A percentile compares a stretch with the other conserved stretches of the same genome.
Evolutionary conservation across 2,797 vertebrate species (phyloP).

Genomic region (Valencia hispanica): DNA sequence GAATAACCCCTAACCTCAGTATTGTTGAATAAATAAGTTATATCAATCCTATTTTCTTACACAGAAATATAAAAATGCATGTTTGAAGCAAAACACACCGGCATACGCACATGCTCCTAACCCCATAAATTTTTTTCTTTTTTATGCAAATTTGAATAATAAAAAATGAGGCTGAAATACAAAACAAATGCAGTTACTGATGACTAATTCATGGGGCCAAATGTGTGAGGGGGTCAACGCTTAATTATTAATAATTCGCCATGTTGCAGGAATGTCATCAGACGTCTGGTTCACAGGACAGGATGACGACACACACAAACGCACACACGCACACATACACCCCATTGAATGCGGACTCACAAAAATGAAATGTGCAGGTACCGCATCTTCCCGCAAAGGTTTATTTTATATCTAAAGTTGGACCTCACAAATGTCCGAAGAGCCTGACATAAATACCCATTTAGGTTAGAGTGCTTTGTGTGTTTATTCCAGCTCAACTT

Average conservation of each 20-base stretch:
- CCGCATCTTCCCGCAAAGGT: background rate
- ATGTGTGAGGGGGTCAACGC: slow-evolving; percentile 71
- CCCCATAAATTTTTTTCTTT: slow-evolving; percentile 7
- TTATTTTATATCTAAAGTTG: background rate
- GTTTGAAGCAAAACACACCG: background rate
- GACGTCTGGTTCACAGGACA: slow-evolving; percentile 29
- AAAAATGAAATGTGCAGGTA: background rate
- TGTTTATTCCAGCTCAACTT: background rate
- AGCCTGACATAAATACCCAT: background rate
- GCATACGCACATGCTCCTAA: background rate
- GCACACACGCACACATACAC: background rate
- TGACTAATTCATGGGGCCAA: slow-evolving; percentile 74
- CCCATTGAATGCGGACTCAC: background rate
- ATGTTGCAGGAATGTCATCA: slow-evolving; percentile 75
- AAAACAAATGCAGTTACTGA: slow-evolving; percentile 58
- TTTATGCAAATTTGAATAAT: slow-evolving; percentile 27
- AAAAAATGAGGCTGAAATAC: slow-evolving; percentile 50
- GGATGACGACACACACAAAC: slow-evolving; percentile 54
- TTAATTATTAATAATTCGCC: slow-evolving; percentile 72
- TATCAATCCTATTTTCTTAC: background rate
- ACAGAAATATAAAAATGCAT: background rate
- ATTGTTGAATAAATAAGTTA: background rate
- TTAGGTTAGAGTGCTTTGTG: background rate
- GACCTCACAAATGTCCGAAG: background rate
- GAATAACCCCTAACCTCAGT: background rate